Evolutionary conservation across 2,888 invertebrate genomes (phyloP), one percentile per base, ranked within the genome.

Genomic region (Perdita meconis): DNA sequence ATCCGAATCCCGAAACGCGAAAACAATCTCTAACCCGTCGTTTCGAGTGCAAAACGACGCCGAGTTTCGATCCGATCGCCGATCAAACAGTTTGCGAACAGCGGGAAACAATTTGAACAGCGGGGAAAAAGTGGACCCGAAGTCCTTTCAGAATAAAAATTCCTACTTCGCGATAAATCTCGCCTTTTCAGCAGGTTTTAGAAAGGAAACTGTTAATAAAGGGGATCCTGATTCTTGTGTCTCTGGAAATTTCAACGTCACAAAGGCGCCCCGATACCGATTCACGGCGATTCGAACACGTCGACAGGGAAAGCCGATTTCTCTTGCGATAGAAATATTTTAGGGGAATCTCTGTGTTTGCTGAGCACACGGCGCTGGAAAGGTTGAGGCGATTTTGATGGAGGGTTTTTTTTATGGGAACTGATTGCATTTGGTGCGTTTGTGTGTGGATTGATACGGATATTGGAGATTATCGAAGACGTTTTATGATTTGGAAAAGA

Each of bases 251-350:
- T 66, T 67, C 16, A 66, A 30, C 22, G 44, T 10, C 56, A 30
- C 70, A 66, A 66, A 56, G 36, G 12, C 38, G n/a, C 26, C 26
- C 26, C 3, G 53, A 12, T 55, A 69, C 19, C 26, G n/a, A 30
- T 70, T 67, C 47, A 16, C 5, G 16, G 8, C 13, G 55, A 12
- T 67, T 56, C 19, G 26, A 5, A 12, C 13, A 16, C 1, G 56
- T 13, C 12, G n/a, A n/a, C n/a, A n/a, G 30, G 30, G 30, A 53
- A 65, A 55, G 13, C 55, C 53, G 66, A 42, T 65, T 70, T 66
- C 36, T 36, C 59, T 16, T 16, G 6, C 26, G 19, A n/a, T 22
- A 0, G 16, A 22, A 26, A 36, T 30, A 55, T 61, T 47, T 53
- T 10, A 34, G 22, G 36, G 19, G 40, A 36, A 66, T 50, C 26